Evolutionary conservation across 2,113 vertebrate species (phyloP), one percentile per base, ranked within the genome.

Genomic region (Ahaetulla prasina): DNA sequence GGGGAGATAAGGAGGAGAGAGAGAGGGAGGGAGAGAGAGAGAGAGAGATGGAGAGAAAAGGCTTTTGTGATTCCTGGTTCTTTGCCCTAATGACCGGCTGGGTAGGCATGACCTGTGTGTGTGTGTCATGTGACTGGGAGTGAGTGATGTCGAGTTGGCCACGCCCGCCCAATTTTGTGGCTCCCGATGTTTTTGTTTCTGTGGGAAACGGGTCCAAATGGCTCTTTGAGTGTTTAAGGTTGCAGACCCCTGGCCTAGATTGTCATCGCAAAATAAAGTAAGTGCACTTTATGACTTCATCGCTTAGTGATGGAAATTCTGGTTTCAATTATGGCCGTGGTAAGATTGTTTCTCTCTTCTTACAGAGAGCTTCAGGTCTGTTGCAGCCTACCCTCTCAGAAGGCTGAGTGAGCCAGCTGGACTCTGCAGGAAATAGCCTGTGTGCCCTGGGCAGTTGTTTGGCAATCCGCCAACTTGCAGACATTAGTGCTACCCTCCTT

Each of bases 281-380:
- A 35, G 30, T 7, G 63, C 30, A 35, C 30, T 63, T 12, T 63
- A 12, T 63, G 60, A 63, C 11, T 60, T 27, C 57, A 12, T 30
- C 3, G 27, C 57, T 68, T 35, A 35, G 30, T 16, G 63, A 68
- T 16, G 30, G 63, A 18, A 68, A 35, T 68, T 68, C 12, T 68
- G 30, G 30, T n/a, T 5, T 7, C 30, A 68, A 2, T n/a, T n/a
- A 16, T n/a, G 14, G 5, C 57, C 1, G 8, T 27, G 9, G 57
- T 27, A 10, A 22, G 20, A 43, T 14, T 27, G 39, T 85, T 86
- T 93, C 90, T 92, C 4, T 39, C 53, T 45, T 9, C 27, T 16
- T 85, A 27, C 96, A 99, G 98, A 63, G 95, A 97, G 95, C 94
- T 98, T 92, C 97, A 97, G 92, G 90, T 94, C 2, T 97, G 94